Percentiles rank a stretch among this genome's conserved stretches.
Evolutionary conservation across 23 tunicate genomes (phyloP).

Genomic region (Diplosoma virens): DNA sequence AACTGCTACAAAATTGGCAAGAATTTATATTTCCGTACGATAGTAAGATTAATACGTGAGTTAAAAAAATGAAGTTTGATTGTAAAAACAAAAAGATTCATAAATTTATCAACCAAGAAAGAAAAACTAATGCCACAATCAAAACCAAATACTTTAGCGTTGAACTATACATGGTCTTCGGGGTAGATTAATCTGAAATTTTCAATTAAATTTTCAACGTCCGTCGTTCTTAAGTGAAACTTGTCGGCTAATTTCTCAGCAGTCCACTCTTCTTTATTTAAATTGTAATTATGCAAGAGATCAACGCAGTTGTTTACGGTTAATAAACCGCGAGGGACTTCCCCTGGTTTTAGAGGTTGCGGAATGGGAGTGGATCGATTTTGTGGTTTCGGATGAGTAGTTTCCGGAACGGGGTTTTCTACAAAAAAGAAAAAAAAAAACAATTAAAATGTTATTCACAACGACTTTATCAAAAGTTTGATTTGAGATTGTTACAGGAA

Average conservation of each 20-base stretch:
- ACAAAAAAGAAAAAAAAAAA: not conserved
- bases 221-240: constrained; percentile 12
- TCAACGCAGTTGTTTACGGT: not conserved
- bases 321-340: constrained; percentile 19
- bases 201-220: not conserved
- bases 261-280: constrained; percentile 11
- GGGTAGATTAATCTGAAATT: constrained; percentile 10
- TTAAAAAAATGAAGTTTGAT: too few relatives aligned
- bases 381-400: not conserved
- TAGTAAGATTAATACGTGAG: too few relatives aligned
- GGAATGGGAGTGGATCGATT: not conserved
- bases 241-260: constrained; percentile 7
- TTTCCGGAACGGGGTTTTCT: not conserved
- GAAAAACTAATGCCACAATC: too few relatives aligned
- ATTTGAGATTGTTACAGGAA: too few relatives aligned
- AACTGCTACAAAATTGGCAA: too few relatives aligned
- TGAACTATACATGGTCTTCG: not conserved
- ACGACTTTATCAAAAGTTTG: too few relatives aligned
- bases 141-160: too few relatives aligned
- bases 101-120: too few relatives aligned
- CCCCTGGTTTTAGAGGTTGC: not conserved
- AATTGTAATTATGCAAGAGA: constrained; percentile 14
- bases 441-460: not conserved
- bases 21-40: too few relatives aligned
- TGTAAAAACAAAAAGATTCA: too few relatives aligned